Percentiles rank a stretch among this genome's conserved stretches.
Conservation (phyloP, 2,888 invertebrate species). For the Apamea epomidion region DNA sequence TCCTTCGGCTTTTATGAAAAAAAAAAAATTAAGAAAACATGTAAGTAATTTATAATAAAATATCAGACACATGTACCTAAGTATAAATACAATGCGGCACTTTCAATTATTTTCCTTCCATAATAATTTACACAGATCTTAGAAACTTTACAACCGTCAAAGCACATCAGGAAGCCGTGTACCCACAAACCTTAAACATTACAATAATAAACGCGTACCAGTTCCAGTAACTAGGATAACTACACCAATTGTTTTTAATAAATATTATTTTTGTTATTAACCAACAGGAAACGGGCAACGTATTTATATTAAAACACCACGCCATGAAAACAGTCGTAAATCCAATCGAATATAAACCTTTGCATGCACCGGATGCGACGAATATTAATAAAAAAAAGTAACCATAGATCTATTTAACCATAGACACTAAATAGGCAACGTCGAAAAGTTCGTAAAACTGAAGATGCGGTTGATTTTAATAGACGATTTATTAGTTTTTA, state of each 20-base stretch:
- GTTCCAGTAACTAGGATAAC: constrained; percentile 71
- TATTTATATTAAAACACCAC: constrained; percentile 89
- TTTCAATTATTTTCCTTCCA: background rate
- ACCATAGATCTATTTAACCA: constrained; percentile 81
- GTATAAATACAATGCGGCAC: too few species aligned
- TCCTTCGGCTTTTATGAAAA: background rate
- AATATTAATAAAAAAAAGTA: constrained; percentile 84
- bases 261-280: constrained; percentile 86
- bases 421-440: constrained; percentile 82
- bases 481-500: constrained; percentile 81
- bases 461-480: constrained; percentile 84
- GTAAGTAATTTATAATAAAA: background rate
- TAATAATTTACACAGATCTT: background rate
- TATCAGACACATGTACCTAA: too few species aligned
- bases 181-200: constrained; percentile 48
- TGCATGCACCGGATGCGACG: constrained; percentile 83
- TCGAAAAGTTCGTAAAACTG: constrained; percentile 72
- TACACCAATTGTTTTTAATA: constrained; percentile 85
- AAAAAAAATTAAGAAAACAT: background rate
- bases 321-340: constrained; percentile 90
- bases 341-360: constrained; percentile 88
- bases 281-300: constrained; percentile 86
- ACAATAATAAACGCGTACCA: constrained; percentile 60
- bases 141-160: constrained; percentile 20
- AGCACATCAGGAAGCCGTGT: constrained; percentile 37